A percentile compares a stretch with the other conserved stretches of the same genome.
phyloP scores from a whole-genome alignment of 2,113 vertebrate genomes.

The Gobio gobio region DNA sequence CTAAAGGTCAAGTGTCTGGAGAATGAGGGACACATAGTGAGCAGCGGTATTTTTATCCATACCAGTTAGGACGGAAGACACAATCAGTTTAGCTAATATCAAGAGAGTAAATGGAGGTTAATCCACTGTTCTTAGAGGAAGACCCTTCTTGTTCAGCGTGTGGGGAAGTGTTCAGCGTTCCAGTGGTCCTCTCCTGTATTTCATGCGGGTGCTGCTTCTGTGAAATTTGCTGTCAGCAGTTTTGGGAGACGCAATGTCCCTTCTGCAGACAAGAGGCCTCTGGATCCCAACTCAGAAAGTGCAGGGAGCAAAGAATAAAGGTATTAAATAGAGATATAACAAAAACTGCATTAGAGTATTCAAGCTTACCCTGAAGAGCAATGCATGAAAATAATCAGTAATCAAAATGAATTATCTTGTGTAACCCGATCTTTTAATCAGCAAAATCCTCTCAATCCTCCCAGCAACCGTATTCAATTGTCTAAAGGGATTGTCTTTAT shows the following conservation, averaged over 20 bases:
- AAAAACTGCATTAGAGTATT: neutral
- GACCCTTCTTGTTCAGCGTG: slow-evolving; percentile 58
- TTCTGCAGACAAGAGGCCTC: slow-evolving; percentile 52
- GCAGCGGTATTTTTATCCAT: neutral
- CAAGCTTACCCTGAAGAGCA: neutral
- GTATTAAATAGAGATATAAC: slow-evolving; percentile 42
- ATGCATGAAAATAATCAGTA: neutral
- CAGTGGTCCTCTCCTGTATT: slow-evolving; percentile 62
- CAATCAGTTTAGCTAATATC: neutral
- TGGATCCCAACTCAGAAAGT: slow-evolving; percentile 46
- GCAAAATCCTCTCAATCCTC: neutral
- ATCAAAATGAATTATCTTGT: neutral
- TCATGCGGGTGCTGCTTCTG: slow-evolving; percentile 60
- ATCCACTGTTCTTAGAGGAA: slow-evolving; percentile 44
- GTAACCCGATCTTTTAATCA: neutral
- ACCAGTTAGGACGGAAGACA: neutral
- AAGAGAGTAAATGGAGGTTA: slow-evolving; percentile 24
- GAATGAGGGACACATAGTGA: neutral
- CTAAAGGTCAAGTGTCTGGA: slow-evolving; percentile 10
- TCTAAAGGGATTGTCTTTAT: neutral
- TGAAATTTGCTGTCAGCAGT: slow-evolving; percentile 57
- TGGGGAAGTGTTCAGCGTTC: slow-evolving; percentile 54
- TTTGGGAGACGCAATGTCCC: slow-evolving; percentile 61
- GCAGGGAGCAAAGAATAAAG: slow-evolving; percentile 50
- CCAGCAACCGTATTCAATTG: neutral